Percentiles rank a stretch among this genome's conserved stretches.
These are phyloP conservation scores for Spermophilus dauricus DNA, from an alignment of 2,113 vertebrate genomes.

Conservation along the genomic window DNA sequence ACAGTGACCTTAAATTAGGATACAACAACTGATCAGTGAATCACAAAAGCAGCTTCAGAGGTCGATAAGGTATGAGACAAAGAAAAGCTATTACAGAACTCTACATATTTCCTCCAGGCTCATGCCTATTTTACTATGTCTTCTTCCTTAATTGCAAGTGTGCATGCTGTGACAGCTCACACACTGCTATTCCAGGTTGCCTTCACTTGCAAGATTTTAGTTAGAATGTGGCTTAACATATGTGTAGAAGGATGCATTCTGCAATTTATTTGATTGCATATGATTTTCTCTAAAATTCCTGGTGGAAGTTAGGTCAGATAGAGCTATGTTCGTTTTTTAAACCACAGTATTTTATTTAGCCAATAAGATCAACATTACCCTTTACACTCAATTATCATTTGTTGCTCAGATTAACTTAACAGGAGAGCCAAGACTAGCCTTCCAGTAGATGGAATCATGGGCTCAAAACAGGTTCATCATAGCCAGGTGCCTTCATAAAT, in stretches of 20 bases:
- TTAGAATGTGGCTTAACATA: not conserved
- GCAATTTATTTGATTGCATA: not conserved
- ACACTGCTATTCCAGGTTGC: not conserved
- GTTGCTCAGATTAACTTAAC: not conserved
- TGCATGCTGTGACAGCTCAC: not conserved
- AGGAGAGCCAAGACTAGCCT: not conserved
- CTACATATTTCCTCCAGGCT: not conserved
- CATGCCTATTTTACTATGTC: not conserved
- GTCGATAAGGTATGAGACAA: not conserved
- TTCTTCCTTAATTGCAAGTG: not conserved
- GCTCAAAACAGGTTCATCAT: not conserved
- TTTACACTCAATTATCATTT: not conserved
- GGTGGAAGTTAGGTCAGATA: not conserved
- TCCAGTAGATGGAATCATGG: not conserved
- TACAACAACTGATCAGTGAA: not conserved
- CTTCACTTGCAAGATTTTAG: not conserved
- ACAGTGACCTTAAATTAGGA: not conserved
- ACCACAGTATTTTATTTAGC: not conserved
- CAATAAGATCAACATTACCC: not conserved
- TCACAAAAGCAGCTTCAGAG: not conserved
- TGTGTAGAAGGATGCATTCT: not conserved
- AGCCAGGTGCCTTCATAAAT: not conserved
- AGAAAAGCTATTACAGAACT: not conserved
- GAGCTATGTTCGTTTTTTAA: not conserved
- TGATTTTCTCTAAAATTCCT: constrained; percentile 16